A percentile compares a stretch with the other conserved stretches of the same genome.
These are phyloP conservation scores for Catocala fraxini DNA, from an alignment of 2,888 invertebrate species.

Conservation along the genomic window DNA sequence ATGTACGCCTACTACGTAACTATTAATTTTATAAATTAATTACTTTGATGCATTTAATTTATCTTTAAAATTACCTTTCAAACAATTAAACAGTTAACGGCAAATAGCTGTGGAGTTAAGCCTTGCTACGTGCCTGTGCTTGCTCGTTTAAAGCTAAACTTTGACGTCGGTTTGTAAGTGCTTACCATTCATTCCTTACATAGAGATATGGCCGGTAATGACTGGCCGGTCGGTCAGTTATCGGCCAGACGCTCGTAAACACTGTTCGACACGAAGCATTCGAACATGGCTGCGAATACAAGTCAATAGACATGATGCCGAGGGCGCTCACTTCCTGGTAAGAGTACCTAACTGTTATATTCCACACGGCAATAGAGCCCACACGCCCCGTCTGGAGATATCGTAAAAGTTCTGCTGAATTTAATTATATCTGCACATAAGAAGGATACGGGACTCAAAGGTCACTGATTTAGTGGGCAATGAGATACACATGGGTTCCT, in stretches of 20 bases:
- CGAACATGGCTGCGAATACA: slow-evolving; percentile 78
- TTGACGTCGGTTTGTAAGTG: slow-evolving; percentile 76
- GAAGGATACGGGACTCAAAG: slow-evolving; percentile 64
- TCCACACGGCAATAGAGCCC: slow-evolving; percentile 56
- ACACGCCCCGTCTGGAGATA: slow-evolving; percentile 39
- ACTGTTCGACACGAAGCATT: slow-evolving; percentile 78
- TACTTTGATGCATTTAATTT: too few species aligned
- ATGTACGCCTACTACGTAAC: too few species aligned
- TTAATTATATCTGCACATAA: slow-evolving; percentile 62
- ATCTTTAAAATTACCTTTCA: slow-evolving; percentile 59
- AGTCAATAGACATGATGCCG: slow-evolving; percentile 78
- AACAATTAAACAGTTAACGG: slow-evolving; percentile 73
- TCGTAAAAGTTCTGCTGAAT: slow-evolving; percentile 55
- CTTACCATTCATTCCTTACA: slow-evolving; percentile 82
- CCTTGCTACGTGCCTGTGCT: slow-evolving; percentile 74
- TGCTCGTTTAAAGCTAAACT: slow-evolving; percentile 74
- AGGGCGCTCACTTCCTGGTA: slow-evolving; percentile 74
- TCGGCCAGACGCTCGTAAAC: slow-evolving; percentile 84
- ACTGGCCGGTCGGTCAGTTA: slow-evolving; percentile 76
- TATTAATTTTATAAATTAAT: too few species aligned
- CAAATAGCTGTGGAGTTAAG: slow-evolving; percentile 66
- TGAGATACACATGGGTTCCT: slow-evolving; percentile 59
- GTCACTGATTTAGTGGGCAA: slow-evolving; percentile 70
- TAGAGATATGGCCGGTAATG: slow-evolving; percentile 84
- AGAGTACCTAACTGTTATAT: slow-evolving; percentile 61